A percentile compares a stretch with the other conserved stretches of the same genome.
Conservation (phyloP, 92 coral and sea anemone species). For the Umimayanthus kanabou region DNA sequence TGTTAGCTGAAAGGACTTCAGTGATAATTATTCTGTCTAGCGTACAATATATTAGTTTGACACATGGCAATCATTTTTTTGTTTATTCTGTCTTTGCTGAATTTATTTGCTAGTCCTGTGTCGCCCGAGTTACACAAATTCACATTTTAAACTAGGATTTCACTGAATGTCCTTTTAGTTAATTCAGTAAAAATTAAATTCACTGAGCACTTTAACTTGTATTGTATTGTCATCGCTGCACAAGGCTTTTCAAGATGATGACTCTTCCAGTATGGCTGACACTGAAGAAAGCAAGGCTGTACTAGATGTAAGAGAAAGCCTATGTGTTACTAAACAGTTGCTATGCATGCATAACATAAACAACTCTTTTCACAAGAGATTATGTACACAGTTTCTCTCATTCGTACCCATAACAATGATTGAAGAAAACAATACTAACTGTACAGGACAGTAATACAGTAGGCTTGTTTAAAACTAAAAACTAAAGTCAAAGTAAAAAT, state of each 20-base stretch:
- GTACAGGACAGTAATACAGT: background rate
- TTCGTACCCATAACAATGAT: background rate
- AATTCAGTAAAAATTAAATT: background rate
- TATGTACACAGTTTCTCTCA: background rate
- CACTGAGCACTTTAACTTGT: slow-evolving; percentile 16
- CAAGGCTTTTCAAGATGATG: slow-evolving; percentile 47
- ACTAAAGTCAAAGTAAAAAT: too few relatives aligned
- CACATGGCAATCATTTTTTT: too few relatives aligned
- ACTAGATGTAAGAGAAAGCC: slow-evolving; percentile 41
- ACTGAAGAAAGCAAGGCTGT: slow-evolving; percentile 43
- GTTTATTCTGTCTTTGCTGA: too few relatives aligned
- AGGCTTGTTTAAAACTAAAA: too few relatives aligned
- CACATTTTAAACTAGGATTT: background rate
- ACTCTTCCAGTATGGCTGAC: slow-evolving; percentile 41
- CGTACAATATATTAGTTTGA: background rate
- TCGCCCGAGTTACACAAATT: background rate
- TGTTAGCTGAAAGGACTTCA: slow-evolving; percentile 7
- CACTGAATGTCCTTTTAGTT: slow-evolving; percentile 6
- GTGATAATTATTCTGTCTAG: background rate
- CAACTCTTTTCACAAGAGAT: background rate
- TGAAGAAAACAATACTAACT: too few relatives aligned
- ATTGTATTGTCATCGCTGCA: slow-evolving; percentile 28
- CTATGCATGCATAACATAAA: background rate
- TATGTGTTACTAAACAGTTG: background rate
- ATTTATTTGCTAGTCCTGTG: too few relatives aligned